Evolutionary conservation across 2,113 vertebrate species (phyloP), one percentile per base, ranked within the genome.

Genomic region (Triplophysa dalaica): DNA sequence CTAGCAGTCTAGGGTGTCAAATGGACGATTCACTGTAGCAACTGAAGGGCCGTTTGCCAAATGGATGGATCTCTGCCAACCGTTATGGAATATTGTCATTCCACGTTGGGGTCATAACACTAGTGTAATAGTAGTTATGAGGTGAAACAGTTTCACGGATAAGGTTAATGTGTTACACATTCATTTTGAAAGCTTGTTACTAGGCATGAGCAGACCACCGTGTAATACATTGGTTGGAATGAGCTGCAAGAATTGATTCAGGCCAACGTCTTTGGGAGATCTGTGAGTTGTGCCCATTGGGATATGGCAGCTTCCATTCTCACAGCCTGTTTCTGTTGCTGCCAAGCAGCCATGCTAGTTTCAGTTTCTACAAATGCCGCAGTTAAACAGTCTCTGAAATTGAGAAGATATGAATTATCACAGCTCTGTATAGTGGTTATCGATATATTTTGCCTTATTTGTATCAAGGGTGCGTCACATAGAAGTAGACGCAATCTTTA

Each of bases 311-410:
- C 38, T 61, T 70, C 54, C 48, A 66, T 66, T 21, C 60, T 75
- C 77, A 52, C 77, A 80, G 69, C 43, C 70, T 83, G 81, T 75
- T 79, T 83, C 69, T 75, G 22, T n/a, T 79, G 67, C 68, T 63
- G 78, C 73, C 38, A 22, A 77, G 74, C 17, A 73, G 63, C 67
- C 65, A 61, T 50, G 48, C 50, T 72, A 63, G 63, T 58, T 29
- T 60, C 65, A 43, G 24, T 63, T 70, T 75, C 61, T 54, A 68
- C 33, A 60, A 83, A 63, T 69, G 50, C 52, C 45, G 67, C 70
- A 75, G 54, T 43, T 26, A 48, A 45, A 38, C 5, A 56, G 19
- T 45, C 22, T 62, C n/a, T 75, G 14, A 75, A 75, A 45, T 75
- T 11, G 1, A 21, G 52, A 62, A 24, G 21, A 45, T 74, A 4